These are phyloP conservation scores for Beaufortia kweichowensis DNA, from an alignment of 2,113 vertebrate species.

Conservation along the genomic window DNA sequence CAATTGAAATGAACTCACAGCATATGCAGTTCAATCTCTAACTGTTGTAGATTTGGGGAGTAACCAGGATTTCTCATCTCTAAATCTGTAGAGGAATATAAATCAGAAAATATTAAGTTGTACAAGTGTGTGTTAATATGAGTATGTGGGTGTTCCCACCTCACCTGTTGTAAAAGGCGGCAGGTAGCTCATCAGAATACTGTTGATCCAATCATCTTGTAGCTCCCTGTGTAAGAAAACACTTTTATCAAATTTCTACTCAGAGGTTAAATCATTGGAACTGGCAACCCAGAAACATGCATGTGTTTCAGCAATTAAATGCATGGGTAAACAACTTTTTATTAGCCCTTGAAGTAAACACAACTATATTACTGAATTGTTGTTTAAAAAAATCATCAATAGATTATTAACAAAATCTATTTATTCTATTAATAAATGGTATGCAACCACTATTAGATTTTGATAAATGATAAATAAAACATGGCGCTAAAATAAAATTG, in stretches of 20 bases:
- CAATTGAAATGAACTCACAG: constrained; percentile 48
- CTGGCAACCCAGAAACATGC: too few species aligned
- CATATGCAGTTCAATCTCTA: constrained; percentile 46
- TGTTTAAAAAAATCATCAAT: too few species aligned
- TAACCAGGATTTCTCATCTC: constrained; percentile 33
- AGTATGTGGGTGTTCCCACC: background rate
- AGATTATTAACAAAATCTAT: too few species aligned
- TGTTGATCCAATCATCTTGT: constrained; percentile 55
- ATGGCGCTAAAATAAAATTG: background rate
- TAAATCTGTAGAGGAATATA: constrained; percentile 19
- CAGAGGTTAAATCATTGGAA: too few species aligned
- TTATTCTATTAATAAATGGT: too few species aligned
- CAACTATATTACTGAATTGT: background rate
- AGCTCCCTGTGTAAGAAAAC: constrained; percentile 44
- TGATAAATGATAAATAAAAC: too few species aligned
- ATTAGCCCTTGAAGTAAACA: background rate
- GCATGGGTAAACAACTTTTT: too few species aligned
- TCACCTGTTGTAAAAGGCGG: constrained; percentile 53
- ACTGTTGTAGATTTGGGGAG: constrained; percentile 28
- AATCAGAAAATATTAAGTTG: background rate
- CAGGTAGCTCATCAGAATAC: constrained; percentile 59
- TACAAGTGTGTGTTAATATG: background rate
- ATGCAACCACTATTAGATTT: too few species aligned
- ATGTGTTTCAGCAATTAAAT: too few species aligned
- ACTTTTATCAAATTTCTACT: too few species aligned